phyloP scores from a whole-genome alignment of 2,888 invertebrate genomes.

The Drosophila imparisetae region DNA sequence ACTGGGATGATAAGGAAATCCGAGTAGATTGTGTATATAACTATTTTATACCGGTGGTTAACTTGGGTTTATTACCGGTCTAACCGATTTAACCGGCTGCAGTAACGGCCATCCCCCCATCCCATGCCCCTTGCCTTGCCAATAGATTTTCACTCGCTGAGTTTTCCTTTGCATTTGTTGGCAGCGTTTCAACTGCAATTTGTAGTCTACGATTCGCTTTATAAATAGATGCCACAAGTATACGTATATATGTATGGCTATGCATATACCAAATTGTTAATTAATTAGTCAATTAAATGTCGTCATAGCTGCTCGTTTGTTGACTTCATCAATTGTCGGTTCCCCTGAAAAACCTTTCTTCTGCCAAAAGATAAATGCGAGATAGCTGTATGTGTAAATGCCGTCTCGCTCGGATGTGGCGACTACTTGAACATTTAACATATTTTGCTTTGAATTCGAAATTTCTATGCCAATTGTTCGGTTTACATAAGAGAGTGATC shows the following conservation, averaged over 20 bases:
- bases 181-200: constrained; percentile 71
- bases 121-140: neutral
- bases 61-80: constrained; percentile 39
- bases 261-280: constrained; percentile 13
- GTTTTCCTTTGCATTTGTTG: constrained; percentile 46
- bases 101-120: too few relatives aligned
- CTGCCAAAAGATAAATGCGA: neutral
- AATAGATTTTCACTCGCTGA: constrained; percentile 1
- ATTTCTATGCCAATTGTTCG: neutral
- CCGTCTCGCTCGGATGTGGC: constrained; percentile 21
- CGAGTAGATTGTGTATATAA: neutral
- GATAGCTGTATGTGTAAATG: neutral
- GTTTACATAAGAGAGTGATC: constrained; percentile 44
- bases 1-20: constrained; percentile 52
- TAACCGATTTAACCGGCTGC: constrained; percentile 51
- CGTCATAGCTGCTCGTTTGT: constrained; percentile 61
- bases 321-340: constrained; percentile 37
- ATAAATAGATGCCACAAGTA: constrained; percentile 4
- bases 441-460: neutral
- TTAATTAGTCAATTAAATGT: constrained; percentile 45
- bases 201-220: constrained; percentile 44
- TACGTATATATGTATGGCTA: constrained; percentile 15
- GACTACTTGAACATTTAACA: constrained; percentile 1
- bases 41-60: constrained; percentile 17
- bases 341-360: constrained; percentile 6